These are phyloP conservation scores for Synaphobranchus kaupii DNA, from an alignment of 2,797 vertebrate genomes.

Conservation along the genomic window DNA sequence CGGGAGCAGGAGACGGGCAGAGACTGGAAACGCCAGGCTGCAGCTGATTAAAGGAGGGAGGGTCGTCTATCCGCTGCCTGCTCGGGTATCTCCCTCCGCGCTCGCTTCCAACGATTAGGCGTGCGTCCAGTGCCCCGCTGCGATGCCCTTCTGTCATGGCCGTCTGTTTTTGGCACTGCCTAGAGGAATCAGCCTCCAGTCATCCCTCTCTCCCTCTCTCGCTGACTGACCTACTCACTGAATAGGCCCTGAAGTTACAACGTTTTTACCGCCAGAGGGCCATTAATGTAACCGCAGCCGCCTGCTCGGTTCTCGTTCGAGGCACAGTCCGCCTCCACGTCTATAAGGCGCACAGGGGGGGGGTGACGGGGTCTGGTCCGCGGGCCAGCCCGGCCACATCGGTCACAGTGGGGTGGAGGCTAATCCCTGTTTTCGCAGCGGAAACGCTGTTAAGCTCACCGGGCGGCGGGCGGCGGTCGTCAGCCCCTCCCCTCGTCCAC, in stretches of 20 bases:
- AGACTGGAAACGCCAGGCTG: not conserved
- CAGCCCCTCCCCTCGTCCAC: not conserved
- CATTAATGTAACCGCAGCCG: not conserved
- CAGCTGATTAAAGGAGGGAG: not conserved
- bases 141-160: not conserved
- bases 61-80: not conserved
- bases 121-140: not conserved
- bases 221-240: not conserved
- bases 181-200: not conserved
- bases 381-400: constrained; percentile 39
- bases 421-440: not conserved
- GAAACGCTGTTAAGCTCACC: not conserved
- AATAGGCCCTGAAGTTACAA: not conserved
- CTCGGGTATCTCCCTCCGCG: not conserved
- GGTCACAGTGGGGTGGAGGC: not conserved
- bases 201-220: not conserved
- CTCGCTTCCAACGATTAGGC: not conserved
- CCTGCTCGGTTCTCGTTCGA: not conserved
- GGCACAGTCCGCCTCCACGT: constrained; percentile 27
- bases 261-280: not conserved
- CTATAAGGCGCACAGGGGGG: constrained; percentile 11
- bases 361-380: constrained; percentile 33
- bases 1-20: not conserved
- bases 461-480: not conserved
- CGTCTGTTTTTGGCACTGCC: not conserved